Evolutionary conservation across 2,888 invertebrate genomes (phyloP).

Genomic region (Orchesellides sinensis): DNA sequence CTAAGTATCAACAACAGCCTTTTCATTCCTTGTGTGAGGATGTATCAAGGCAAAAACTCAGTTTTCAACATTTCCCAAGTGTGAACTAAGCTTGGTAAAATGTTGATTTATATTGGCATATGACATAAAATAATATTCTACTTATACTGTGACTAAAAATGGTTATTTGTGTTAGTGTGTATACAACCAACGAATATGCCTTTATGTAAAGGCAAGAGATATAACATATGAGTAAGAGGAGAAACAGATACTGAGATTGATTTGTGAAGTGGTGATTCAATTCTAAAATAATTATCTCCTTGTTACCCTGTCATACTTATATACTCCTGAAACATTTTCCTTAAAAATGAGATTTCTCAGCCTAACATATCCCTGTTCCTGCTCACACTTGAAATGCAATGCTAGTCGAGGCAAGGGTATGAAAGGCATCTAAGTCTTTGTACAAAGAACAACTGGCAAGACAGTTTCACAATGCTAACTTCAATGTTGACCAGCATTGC

Average conservation of each 20-base stretch:
- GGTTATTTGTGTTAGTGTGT: neutral
- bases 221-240: no score
- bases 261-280: no score
- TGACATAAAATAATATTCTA: no score
- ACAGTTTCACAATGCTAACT: constrained; percentile 8
- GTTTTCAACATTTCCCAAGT: neutral
- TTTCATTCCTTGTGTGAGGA: no score
- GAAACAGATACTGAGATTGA: no score
- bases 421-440: constrained; percentile 52
- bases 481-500: constrained; percentile 54
- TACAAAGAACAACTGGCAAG: constrained; percentile 60
- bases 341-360: constrained; percentile 47
- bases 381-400: neutral
- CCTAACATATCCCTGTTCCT: constrained; percentile 19
- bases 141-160: neutral
- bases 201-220: neutral
- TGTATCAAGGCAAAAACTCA: neutral
- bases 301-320: neutral
- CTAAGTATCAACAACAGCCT: constrained; percentile 55
- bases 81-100: constrained; percentile 3
- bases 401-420: neutral
- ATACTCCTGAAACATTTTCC: neutral
- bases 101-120: neutral
- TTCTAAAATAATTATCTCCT: neutral
- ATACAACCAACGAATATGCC: neutral